Evolutionary conservation across 2,797 vertebrate species (phyloP).

Genomic region (Sebastes steindachneri): DNA sequence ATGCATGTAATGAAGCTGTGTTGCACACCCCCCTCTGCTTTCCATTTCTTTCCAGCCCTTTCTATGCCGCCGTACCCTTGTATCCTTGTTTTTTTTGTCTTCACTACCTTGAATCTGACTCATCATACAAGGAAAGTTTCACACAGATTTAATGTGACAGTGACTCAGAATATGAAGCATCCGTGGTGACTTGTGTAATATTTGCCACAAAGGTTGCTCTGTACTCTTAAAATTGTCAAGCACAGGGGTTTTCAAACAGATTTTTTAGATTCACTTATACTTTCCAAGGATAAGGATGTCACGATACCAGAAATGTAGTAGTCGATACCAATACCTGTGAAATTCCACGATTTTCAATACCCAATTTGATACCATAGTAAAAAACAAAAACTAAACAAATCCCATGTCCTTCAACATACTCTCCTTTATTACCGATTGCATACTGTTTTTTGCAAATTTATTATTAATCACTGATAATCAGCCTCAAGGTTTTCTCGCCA

Average conservation of each 20-base stretch:
- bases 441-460: accelerated
- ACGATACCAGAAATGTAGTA: not conserved
- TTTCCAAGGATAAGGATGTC: not conserved
- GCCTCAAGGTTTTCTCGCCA: not conserved
- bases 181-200: constrained; percentile 21
- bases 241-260: not conserved
- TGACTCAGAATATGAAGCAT: constrained; percentile 39
- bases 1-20: constrained; percentile 59
- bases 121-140: constrained; percentile 43
- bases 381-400: not conserved
- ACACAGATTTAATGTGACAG: constrained; percentile 36
- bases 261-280: not conserved
- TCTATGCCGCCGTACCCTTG: not conserved
- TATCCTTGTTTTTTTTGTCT: constrained; percentile 16
- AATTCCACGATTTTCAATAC: no score
- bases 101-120: constrained; percentile 50
- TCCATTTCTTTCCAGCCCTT: constrained; percentile 5
- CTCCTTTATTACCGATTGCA: no score
- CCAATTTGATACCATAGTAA: no score
- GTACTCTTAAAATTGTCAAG: not conserved
- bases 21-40: not conserved
- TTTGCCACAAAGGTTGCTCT: not conserved
- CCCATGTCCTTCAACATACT: not conserved
- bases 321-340: not conserved
- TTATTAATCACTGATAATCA: not conserved